A percentile compares a stretch with the other conserved stretches of the same genome.
phyloP scores from a whole-genome alignment of 2,113 vertebrate species.

The Syrrhaptes paradoxus region DNA sequence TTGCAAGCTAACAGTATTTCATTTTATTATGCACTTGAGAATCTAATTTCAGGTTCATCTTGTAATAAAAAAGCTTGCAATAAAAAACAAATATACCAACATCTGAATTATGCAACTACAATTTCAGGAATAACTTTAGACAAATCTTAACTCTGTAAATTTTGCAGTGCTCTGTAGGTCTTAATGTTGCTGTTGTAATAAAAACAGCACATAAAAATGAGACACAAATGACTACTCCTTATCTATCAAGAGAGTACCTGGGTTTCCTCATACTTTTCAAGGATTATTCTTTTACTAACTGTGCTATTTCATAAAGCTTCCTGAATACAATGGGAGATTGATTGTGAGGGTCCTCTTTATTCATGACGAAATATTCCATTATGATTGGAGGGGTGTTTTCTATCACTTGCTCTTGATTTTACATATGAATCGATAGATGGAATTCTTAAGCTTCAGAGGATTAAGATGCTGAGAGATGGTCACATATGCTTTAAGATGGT shows the following conservation, averaged over 20 bases:
- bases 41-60: neutral
- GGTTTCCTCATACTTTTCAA: neutral
- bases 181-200: neutral
- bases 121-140: neutral
- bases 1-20: neutral
- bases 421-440: neutral
- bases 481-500: neutral
- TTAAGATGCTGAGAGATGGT: neutral
- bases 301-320: neutral
- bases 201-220: neutral
- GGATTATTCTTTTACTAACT: neutral
- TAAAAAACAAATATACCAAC: neutral
- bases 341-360: neutral
- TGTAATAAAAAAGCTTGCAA: neutral
- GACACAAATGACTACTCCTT: neutral
- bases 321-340: neutral
- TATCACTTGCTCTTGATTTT: neutral
- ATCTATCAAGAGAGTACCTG: neutral
- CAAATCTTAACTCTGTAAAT: slow-evolving; percentile 13
- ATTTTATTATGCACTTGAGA: neutral
- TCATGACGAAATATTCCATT: neutral
- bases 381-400: neutral
- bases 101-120: neutral
- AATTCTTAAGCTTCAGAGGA: neutral
- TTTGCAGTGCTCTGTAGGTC: neutral